A percentile compares a stretch with the other conserved stretches of the same genome.
These are phyloP conservation scores for Megalopta genalis DNA, from an alignment of 1,140 invertebrate species.

Conservation along the genomic window DNA sequence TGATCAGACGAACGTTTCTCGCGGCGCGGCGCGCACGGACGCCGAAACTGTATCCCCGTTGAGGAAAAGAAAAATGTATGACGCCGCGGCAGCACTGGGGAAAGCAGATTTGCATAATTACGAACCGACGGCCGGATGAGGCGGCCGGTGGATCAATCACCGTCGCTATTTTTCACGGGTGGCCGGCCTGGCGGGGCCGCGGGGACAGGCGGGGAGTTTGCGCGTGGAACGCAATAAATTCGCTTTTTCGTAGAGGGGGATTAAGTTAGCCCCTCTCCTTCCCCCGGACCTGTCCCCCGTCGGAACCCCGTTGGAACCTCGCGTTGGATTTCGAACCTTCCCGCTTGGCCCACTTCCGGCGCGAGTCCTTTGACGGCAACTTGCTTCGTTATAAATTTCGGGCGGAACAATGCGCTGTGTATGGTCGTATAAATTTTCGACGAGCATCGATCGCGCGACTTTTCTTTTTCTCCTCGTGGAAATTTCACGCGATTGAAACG, in stretches of 20 bases:
- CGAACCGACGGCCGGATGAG: constrained; percentile 53
- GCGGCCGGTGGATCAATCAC: constrained; percentile 63
- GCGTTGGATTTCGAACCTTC: constrained; percentile 6
- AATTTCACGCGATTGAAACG: neutral
- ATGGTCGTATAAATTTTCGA: neutral
- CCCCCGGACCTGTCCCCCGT: neutral
- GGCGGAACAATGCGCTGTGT: neutral
- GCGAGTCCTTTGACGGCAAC: neutral
- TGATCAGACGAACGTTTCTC: neutral
- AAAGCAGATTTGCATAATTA: constrained; percentile 69
- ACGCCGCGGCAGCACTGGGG: constrained; percentile 17
- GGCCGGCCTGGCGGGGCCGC: neutral
- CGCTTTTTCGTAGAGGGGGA: neutral
- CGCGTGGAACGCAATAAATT: constrained; percentile 35
- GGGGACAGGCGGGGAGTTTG: constrained; percentile 53
- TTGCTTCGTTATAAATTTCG: neutral
- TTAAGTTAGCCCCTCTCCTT: neutral
- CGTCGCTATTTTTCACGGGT: constrained; percentile 62
- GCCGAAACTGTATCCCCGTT: constrained; percentile 11
- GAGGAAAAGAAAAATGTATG: constrained; percentile 43
- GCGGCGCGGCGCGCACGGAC: no score
- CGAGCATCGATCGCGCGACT: neutral
- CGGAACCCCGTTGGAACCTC: neutral
- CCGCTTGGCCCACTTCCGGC: neutral
- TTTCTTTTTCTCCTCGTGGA: neutral